These are phyloP conservation scores for Neomonachus schauinslandi DNA, from an alignment of 2,113 vertebrate genomes.

Conservation along the genomic window DNA sequence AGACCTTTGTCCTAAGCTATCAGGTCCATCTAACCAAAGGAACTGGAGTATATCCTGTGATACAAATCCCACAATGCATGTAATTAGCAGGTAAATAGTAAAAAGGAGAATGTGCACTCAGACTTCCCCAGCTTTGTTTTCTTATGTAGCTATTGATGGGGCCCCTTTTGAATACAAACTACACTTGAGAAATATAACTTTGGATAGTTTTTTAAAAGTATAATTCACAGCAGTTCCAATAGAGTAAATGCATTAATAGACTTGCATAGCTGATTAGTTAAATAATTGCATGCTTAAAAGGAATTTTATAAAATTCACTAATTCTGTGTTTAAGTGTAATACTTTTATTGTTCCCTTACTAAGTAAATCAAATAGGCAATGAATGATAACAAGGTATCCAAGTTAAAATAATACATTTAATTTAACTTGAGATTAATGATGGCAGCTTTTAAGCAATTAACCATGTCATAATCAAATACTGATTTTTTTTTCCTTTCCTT, in stretches of 20 bases:
- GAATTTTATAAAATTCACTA: neutral
- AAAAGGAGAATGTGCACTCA: neutral
- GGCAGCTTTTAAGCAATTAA: neutral
- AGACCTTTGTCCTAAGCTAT: neutral
- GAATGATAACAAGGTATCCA: neutral
- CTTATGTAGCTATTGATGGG: neutral
- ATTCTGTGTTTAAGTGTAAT: neutral
- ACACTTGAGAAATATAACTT: neutral
- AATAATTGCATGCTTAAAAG: neutral
- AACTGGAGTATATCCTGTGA: neutral
- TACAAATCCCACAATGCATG: neutral
- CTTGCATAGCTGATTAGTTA: neutral
- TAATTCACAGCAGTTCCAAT: neutral
- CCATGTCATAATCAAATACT: neutral
- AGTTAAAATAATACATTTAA: conserved; percentile 21
- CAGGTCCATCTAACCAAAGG: neutral
- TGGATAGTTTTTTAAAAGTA: neutral
- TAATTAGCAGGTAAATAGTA: neutral
- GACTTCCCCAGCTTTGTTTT: neutral
- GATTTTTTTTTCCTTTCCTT: neutral
- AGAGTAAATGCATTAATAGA: neutral
- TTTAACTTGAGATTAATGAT: neutral
- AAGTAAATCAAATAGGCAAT: neutral
- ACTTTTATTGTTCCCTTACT: neutral
- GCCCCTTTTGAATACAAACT: neutral